phyloP scores from a whole-genome alignment of 2,113 vertebrate genomes.

The Neofelis nebulosa region DNA sequence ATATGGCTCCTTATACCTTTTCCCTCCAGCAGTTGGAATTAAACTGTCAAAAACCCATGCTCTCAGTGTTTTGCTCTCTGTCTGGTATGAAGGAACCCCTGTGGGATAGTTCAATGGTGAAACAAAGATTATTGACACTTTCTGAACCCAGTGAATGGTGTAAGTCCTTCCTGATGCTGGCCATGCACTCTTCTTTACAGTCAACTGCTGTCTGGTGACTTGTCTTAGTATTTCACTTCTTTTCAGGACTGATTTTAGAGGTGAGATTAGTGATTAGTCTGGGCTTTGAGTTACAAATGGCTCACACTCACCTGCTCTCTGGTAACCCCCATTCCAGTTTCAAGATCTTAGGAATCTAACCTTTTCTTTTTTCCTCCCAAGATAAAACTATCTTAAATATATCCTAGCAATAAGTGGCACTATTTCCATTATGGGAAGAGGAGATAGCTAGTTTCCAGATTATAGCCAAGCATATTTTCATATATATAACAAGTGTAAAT shows the following conservation, averaged over 20 bases:
- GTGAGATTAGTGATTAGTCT: not conserved
- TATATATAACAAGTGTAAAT: not conserved
- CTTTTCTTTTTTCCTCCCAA: not conserved
- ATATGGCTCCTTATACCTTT: not conserved
- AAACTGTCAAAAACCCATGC: not conserved
- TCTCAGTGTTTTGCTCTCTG: not conserved
- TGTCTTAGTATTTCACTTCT: constrained; percentile 9
- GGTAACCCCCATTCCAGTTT: too few relatives aligned
- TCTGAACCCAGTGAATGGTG: not conserved
- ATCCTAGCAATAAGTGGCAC: not conserved
- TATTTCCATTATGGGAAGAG: not conserved
- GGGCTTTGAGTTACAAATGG: not conserved
- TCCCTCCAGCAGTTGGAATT: not conserved
- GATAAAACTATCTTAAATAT: not conserved
- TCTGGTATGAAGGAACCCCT: not conserved
- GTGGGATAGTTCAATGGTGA: not conserved
- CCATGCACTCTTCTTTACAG: not conserved
- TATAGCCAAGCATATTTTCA: not conserved
- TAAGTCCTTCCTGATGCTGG: not conserved
- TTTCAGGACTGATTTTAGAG: not conserved
- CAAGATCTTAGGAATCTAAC: not conserved
- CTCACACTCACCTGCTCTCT: too few relatives aligned
- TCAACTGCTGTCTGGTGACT: not conserved
- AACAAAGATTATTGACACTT: not conserved
- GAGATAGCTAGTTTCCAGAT: not conserved